Evolutionary conservation across 2,888 invertebrate species (phyloP).

Genomic region (Agonopterix subpropinquella): DNA sequence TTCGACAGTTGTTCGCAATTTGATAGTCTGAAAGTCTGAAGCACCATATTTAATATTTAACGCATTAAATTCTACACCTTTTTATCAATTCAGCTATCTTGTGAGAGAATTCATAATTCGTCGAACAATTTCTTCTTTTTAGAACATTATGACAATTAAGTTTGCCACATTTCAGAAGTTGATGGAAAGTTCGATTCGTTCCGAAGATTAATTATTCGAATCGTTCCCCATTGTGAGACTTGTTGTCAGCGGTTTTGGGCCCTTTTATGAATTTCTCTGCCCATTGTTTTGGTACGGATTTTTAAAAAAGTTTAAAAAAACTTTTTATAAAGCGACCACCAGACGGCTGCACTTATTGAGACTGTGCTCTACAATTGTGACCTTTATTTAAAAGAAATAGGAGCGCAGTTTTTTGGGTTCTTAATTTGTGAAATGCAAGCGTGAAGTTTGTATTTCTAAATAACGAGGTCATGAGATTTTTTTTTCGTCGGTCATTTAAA

Average conservation of each 20-base stretch:
- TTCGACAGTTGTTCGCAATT: too few relatives aligned
- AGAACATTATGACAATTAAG: background rate
- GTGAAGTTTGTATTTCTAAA: conserved; percentile 45
- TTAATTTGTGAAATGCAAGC: conserved; percentile 24
- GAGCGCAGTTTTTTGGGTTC: conserved; percentile 12
- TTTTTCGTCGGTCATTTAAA: conserved; percentile 65
- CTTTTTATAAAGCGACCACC: conserved; percentile 31
- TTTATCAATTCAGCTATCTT: too few relatives aligned
- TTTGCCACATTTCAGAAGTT: conserved; percentile 2
- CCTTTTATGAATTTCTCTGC: conserved; percentile 59
- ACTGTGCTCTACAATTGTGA: conserved; percentile 14
- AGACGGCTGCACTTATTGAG: conserved; percentile 2
- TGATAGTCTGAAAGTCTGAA: too few relatives aligned
- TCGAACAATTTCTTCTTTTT: too few relatives aligned
- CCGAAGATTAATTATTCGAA: conserved; percentile 65
- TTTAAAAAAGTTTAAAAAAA: conserved; percentile 58
- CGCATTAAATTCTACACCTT: too few relatives aligned
- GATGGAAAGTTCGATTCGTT: conserved; percentile 50
- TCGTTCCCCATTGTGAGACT: conserved; percentile 52
- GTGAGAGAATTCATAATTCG: too few relatives aligned
- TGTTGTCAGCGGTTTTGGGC: conserved; percentile 57
- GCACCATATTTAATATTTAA: too few relatives aligned
- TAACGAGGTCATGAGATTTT: conserved; percentile 64
- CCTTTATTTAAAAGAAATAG: conserved; percentile 19
- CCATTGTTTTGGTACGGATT: conserved; percentile 64